Evolutionary conservation across 2,888 invertebrate species (phyloP).

Genomic region (Cinara cedri): DNA sequence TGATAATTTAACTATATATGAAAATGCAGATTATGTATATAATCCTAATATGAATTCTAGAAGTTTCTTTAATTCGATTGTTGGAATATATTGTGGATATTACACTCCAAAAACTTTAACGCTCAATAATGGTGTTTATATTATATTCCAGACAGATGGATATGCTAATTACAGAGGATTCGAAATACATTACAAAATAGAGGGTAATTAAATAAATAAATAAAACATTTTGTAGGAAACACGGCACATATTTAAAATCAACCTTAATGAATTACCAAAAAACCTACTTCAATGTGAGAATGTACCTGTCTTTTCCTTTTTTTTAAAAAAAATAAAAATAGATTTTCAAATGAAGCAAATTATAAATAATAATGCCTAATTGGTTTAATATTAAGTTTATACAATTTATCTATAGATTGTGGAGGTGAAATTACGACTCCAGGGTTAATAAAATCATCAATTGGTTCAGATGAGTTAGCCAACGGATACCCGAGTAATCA

Average conservation of each 20-base stretch:
- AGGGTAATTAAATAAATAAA: not conserved
- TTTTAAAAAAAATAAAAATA: not conserved
- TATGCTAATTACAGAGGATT: not conserved
- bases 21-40: not conserved
- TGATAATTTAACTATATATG: constrained; percentile 31
- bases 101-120: not conserved
- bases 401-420: constrained; percentile 5
- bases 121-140: not conserved
- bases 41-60: too few relatives aligned
- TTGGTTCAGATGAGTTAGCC: too few relatives aligned
- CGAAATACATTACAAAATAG: constrained; percentile 25
- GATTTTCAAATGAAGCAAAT: not conserved
- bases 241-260: not conserved
- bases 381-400: not conserved
- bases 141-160: constrained; percentile 1
- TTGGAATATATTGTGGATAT: constrained; percentile 18
- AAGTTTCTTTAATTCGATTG: too few relatives aligned
- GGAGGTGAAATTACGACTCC: constrained; percentile 36
- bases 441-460: not conserved
- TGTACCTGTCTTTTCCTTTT: too few relatives aligned
- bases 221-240: not conserved
- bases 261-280: too few relatives aligned
- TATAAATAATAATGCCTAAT: not conserved
- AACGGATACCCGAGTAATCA: not conserved
- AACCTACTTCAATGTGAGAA: too few relatives aligned